A percentile compares a stretch with the other conserved stretches of the same genome.
Evolutionary conservation across 2,888 invertebrate species (phyloP).

Genomic region (Oscheius onirici): DNA sequence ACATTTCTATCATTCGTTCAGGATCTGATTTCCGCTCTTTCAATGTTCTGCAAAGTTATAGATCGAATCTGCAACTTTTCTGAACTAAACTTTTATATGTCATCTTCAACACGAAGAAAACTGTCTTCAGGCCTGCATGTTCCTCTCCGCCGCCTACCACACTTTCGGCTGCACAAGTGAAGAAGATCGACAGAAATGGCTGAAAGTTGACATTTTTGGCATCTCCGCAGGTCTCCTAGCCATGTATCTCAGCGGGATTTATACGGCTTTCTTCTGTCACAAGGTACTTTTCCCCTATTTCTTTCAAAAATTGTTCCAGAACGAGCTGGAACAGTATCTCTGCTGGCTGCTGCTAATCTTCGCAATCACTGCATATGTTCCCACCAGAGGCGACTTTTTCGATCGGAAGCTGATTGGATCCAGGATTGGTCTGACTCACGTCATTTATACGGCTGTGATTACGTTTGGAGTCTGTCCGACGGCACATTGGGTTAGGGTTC

Average conservation of each 20-base stretch:
- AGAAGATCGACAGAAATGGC: constrained; percentile 84
- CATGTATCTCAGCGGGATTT: constrained; percentile 93
- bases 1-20: no score
- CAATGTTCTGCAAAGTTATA: no score
- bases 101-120: no score
- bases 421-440: constrained; percentile 63
- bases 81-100: no score
- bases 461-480: constrained; percentile 90
- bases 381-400: constrained; percentile 49
- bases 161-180: constrained; percentile 92
- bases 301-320: constrained; percentile 48
- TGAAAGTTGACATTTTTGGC: constrained; percentile 90
- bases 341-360: constrained; percentile 57
- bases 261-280: constrained; percentile 96
- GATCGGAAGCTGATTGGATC: constrained; percentile 46
- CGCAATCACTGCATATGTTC: constrained; percentile 62
- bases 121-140: constrained; percentile 87
- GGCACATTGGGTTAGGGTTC: constrained; percentile 86
- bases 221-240: constrained; percentile 90
- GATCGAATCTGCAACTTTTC: no score
- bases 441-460: constrained; percentile 74
- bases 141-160: constrained; percentile 89
- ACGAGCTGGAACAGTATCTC: constrained; percentile 60
- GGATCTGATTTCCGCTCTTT: no score
- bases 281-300: no score